These are phyloP conservation scores for Orientallactaga sibirica DNA, from an alignment of 2,797 vertebrate species.

Conservation along the genomic window DNA sequence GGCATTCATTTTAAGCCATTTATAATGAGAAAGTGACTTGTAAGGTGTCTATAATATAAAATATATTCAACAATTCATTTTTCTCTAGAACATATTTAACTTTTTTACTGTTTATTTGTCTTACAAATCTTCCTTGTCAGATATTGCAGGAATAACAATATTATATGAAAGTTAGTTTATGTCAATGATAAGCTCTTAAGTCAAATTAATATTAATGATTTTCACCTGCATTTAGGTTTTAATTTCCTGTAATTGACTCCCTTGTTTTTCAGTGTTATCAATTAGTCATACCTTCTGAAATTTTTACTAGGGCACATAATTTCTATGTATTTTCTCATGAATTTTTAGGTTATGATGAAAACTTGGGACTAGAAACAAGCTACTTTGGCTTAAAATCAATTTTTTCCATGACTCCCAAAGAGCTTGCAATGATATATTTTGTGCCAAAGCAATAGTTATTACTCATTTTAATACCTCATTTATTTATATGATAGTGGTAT, in stretches of 20 bases:
- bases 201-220: conserved; percentile 41
- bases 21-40: neutral
- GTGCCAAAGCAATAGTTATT: neutral
- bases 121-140: neutral
- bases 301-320: neutral
- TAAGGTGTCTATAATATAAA: neutral
- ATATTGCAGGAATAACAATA: neutral
- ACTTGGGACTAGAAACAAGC: neutral
- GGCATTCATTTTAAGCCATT: neutral
- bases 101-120: neutral
- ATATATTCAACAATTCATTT: neutral
- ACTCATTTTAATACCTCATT: neutral
- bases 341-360: neutral
- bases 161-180: conserved; percentile 34
- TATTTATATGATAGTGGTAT: neutral
- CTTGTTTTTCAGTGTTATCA: conserved; percentile 29
- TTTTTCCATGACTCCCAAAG: neutral
- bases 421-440: neutral
- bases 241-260: neutral
- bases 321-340: conserved; percentile 3
- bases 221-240: conserved; percentile 42
- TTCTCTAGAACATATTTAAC: neutral
- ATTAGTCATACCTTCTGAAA: conserved; percentile 14
- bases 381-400: neutral
- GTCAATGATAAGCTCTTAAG: neutral